Base-by-base conservation (phyloP, 2,113 vertebrate species). In the Bucco capensis region DNA sequence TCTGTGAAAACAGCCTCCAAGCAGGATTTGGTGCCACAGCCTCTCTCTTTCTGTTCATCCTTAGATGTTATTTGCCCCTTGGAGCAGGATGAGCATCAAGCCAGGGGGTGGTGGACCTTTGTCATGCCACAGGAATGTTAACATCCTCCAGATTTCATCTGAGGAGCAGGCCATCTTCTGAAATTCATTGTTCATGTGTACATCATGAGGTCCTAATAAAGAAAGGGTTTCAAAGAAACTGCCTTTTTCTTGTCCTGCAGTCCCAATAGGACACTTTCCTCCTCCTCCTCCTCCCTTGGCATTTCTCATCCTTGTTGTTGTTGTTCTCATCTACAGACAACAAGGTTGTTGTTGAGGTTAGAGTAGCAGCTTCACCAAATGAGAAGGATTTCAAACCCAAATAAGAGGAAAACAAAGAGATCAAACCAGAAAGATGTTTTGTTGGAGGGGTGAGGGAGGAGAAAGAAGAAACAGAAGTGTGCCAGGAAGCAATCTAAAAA, bases 111-210 rank as follows among this genome's bases (percentile, higher is more conserved):
- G 83, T 37, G 5, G 93, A 86, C 62, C 66, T 91, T 65, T 88
- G 87, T 96, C 77, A 93, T 90, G 83, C 77, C 75, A 33, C 31
- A 92, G 88, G 86, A 95, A 95, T 94, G 92, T 93, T 93, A 82
- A 93, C 88, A 71, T 64, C 50, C 88, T 85, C 84, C 90, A 92
- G 92, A 92, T 92, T 89, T 89, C 49, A 95, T 96, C 92, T 95
- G 90, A 95, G 81, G 85, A 93, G 90, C 61, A 65, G 82, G 70
- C 84, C n/a, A n/a, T 85, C 69, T 84, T 91, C 92, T 90, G 94
- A 95, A 95, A 92, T 91, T 96, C 89, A 93, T 96, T 96, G 94
- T 95, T 96, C 86, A 83, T 94, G 76, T 96, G 90, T 89, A 86
- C 85, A 94, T 94, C 89, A 88, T 94, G 86, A 96, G 88, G 75